Evolutionary conservation across 92 coral and sea anemone genomes (phyloP), one percentile per base, ranked within the genome.

Genomic region (Palythoa heliodiscus): DNA sequence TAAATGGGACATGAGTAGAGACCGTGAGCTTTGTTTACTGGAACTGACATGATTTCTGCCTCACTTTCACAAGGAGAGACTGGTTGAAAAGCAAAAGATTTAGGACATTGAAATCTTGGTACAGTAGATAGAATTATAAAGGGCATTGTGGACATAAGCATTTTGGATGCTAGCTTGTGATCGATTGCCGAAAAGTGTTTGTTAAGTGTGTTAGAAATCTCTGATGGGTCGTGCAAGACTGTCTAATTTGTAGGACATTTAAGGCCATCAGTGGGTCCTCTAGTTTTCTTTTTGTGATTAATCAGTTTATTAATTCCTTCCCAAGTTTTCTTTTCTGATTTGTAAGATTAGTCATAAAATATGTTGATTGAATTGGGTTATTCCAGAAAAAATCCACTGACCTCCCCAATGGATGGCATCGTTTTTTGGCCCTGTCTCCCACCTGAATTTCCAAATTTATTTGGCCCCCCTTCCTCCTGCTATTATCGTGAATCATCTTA

Each of bases 1-100:
- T 66, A 66, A 66, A 66, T 66, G 70, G 70, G 17, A 66, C 70
- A 66, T 66, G 70, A 66, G 70, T 66, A 66, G 16, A 66, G 70
- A 66, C 29, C 11, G 20, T 63, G 70, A 0, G 70, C 70, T 66
- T 66, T 66, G 70, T 66, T 66, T 66, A 23, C 16, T 66, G 23
- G 70, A 66, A 6, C 20, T 66, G 17, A 66, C 70, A 66, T 66
- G 3, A 66, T 66, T 66, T 66, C 70, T 66, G 70, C 29, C 70
- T 9, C 70, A 66, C 2, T 66, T 66, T 19, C 70, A 66, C 16
- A 0, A n/a, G 70, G 70, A 9, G 29, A 9, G 70, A 66, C 70
- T 66, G 70, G 12, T 9, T 66, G 70, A 66, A 66, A 66, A 66
- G 70, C 70, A 66, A 66, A 66, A 66, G 70, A 66, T 3, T 66